These are phyloP conservation scores for Cybosia mesomella DNA, from an alignment of 2,888 invertebrate species.

Conservation along the genomic window DNA sequence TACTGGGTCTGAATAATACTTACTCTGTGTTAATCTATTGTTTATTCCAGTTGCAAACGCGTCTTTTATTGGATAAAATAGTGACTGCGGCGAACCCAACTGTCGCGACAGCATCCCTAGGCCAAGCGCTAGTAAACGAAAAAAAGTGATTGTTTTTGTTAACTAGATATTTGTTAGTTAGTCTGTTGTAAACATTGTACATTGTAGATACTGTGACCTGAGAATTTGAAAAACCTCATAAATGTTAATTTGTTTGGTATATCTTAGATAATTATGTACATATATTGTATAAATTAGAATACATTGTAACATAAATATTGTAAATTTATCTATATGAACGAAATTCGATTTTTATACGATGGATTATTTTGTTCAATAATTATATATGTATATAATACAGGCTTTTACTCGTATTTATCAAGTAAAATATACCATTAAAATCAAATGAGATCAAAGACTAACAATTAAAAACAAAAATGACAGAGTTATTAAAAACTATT, in stretches of 20 bases:
- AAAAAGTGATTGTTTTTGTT: constrained; percentile 70
- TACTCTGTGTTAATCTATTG: not conserved
- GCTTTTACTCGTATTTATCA: no score
- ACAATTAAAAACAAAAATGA: no score
- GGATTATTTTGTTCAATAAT: not conserved
- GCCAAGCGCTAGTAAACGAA: constrained; percentile 77
- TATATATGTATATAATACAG: not conserved
- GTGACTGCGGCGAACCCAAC: constrained; percentile 76
- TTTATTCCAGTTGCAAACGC: constrained; percentile 70
- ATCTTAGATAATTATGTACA: no score
- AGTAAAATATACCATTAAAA: no score
- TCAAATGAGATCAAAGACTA: no score
- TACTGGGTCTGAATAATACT: no score
- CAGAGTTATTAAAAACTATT: no score
- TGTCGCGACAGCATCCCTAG: constrained; percentile 78
- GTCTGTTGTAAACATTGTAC: constrained; percentile 19
- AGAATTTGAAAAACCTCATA: constrained; percentile 23
- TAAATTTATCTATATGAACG: not conserved
- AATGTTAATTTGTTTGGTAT: constrained; percentile 1
- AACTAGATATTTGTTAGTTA: constrained; percentile 17
- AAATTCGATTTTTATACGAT: not conserved
- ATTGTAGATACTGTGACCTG: constrained; percentile 28
- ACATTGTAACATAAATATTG: not conserved
- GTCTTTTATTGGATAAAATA: constrained; percentile 75
- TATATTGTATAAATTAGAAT: constrained; percentile 1